Conservation (phyloP, 2,888 invertebrate genomes). For the Agelastica alni region DNA sequence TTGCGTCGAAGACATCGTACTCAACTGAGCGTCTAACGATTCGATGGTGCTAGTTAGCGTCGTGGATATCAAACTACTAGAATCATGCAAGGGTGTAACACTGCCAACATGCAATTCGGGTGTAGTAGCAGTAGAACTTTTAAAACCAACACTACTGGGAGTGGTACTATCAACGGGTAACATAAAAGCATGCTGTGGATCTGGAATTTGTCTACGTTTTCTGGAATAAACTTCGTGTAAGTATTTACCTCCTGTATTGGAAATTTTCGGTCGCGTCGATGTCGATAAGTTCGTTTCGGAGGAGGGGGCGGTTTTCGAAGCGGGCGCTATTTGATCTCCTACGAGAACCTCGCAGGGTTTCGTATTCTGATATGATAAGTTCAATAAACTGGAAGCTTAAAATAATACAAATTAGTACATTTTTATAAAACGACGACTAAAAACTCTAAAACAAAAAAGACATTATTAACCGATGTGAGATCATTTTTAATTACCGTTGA, state of each 20-base stretch:
- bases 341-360: constrained; percentile 85
- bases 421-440: neutral
- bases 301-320: constrained; percentile 69
- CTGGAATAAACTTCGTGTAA: constrained; percentile 60
- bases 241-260: constrained; percentile 61
- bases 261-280: constrained; percentile 67
- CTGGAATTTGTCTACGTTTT: constrained; percentile 69
- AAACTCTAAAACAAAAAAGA: neutral
- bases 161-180: constrained; percentile 40
- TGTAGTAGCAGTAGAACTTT: constrained; percentile 42
- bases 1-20: neutral
- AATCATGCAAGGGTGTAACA: constrained; percentile 50
- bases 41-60: constrained; percentile 40
- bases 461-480: too few relatives aligned
- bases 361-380: constrained; percentile 83
- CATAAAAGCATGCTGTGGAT: constrained; percentile 53
- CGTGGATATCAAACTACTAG: constrained; percentile 35
- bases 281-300: constrained; percentile 72
- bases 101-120: constrained; percentile 48
- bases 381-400: constrained; percentile 79
- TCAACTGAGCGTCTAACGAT: neutral
- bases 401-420: neutral
- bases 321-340: constrained; percentile 72
- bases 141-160: constrained; percentile 38
- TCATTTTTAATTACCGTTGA: too few relatives aligned